Evolutionary conservation across 1,140 invertebrate species (phyloP).

Genomic region (Heliconius hermathena): DNA sequence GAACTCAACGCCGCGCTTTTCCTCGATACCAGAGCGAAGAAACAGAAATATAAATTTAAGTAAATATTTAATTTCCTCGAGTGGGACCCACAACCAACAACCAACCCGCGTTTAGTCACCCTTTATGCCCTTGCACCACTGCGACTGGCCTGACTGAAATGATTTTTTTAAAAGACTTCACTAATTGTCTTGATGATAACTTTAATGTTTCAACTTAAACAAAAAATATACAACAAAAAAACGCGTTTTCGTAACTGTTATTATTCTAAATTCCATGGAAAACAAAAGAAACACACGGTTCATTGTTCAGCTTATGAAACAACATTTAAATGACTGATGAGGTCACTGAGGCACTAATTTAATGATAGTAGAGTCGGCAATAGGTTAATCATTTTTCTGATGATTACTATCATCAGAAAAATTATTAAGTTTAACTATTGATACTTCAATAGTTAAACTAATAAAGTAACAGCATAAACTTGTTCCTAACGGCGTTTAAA

Average conservation of each 20-base stretch:
- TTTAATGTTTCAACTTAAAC: neutral
- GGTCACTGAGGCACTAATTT: slow-evolving; percentile 67
- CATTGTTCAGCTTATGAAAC: slow-evolving; percentile 55
- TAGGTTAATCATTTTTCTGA: too few relatives aligned
- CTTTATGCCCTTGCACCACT: too few relatives aligned
- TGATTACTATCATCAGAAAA: too few relatives aligned
- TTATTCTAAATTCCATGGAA: slow-evolving; percentile 9
- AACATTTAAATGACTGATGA: slow-evolving; percentile 63
- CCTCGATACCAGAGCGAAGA: too few relatives aligned
- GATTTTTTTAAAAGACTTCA: too few relatives aligned
- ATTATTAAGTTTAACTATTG: too few relatives aligned
- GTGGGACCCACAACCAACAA: too few relatives aligned
- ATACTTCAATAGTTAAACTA: neutral
- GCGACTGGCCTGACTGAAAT: too few relatives aligned
- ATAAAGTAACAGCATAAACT: neutral
- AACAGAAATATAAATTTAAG: too few relatives aligned
- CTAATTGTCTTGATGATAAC: neutral
- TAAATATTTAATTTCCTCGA: too few relatives aligned
- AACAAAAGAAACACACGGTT: slow-evolving; percentile 51
- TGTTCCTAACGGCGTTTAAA: neutral
- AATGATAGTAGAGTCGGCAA: slow-evolving; percentile 50
- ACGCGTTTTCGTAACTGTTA: neutral
- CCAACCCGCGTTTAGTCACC: too few relatives aligned
- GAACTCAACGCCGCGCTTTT: too few relatives aligned
- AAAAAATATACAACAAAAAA: neutral